Percentiles rank a stretch among this genome's conserved stretches.
phyloP scores from a whole-genome alignment of 1,140 invertebrate genomes.

The Mizuhopecten yessoensis region DNA sequence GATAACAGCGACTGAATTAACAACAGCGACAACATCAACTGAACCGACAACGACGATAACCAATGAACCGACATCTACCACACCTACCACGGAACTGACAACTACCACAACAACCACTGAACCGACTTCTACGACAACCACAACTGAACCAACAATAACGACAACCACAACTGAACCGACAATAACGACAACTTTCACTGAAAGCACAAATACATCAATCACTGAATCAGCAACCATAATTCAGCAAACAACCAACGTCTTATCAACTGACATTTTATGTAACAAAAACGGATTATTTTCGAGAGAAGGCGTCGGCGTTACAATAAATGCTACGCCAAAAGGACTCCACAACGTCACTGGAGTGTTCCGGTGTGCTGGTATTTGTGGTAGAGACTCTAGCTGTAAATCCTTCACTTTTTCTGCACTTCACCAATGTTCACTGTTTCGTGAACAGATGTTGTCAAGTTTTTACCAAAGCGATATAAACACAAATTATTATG shows the following conservation, averaged over 20 bases:
- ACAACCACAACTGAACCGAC: too few relatives aligned
- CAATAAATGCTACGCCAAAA: neutral
- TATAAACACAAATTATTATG: neutral
- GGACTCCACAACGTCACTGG: neutral
- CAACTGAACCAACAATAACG: too few relatives aligned
- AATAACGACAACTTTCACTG: too few relatives aligned
- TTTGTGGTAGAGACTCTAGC: neutral
- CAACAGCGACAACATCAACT: neutral
- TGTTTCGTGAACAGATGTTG: neutral
- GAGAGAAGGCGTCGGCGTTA: neutral
- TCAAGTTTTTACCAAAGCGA: neutral
- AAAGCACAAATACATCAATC: too few relatives aligned
- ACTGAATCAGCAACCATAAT: too few relatives aligned
- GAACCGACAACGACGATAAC: neutral
- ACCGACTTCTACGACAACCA: too few relatives aligned
- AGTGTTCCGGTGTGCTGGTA: neutral
- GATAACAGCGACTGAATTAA: neutral
- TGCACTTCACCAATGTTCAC: neutral
- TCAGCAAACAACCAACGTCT: neutral
- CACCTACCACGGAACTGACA: neutral
- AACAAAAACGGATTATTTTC: neutral
- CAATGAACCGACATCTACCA: neutral
- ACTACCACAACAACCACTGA: too few relatives aligned
- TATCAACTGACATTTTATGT: neutral
- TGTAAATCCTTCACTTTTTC: neutral